Evolutionary conservation across 2,113 vertebrate genomes (phyloP).

Genomic region (Cottus gobio): DNA sequence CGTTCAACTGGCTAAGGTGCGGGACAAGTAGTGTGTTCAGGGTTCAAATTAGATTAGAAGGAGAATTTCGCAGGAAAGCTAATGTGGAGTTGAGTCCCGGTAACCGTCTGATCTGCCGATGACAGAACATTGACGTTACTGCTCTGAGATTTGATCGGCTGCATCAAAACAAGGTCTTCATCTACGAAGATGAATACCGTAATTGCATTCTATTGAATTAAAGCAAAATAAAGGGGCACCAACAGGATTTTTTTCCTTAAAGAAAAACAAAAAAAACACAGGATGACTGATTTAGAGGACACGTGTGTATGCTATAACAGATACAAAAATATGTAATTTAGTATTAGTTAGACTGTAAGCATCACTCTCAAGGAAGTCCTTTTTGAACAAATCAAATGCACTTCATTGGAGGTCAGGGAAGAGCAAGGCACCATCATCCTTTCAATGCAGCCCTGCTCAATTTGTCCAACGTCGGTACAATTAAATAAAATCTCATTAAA

Average conservation of each 20-base stretch:
- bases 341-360: background rate
- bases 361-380: slow-evolving; percentile 24
- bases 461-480: background rate
- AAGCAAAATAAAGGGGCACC: background rate
- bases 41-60: background rate
- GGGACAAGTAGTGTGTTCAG: background rate
- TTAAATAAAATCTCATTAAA: background rate
- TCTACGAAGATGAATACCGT: background rate
- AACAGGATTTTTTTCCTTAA: background rate
- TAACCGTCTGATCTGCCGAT: background rate
- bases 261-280: background rate
- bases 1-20: background rate
- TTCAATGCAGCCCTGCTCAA: background rate
- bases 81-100: background rate
- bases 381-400: slow-evolving; percentile 26
- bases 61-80: background rate
- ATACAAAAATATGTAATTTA: background rate
- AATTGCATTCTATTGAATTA: background rate
- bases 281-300: background rate
- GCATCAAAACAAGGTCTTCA: background rate
- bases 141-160: background rate
- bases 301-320: background rate
- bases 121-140: background rate
- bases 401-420: background rate
- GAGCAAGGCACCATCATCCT: background rate